Base-by-base conservation (phyloP, 2,888 invertebrate genomes). In the Carabus problematicus region DNA sequence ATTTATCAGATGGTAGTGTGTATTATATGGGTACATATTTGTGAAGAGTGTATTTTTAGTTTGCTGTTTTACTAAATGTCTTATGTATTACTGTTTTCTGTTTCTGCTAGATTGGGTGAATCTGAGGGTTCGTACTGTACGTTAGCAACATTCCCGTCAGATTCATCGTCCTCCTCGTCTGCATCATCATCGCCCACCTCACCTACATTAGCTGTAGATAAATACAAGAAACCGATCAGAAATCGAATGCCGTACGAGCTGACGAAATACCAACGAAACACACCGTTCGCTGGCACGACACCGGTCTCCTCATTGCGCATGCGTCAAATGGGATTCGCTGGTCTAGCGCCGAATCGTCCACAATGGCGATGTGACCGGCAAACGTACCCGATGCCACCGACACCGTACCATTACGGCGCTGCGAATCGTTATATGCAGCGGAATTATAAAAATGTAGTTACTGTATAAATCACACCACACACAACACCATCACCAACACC, bases 91-190 rank as follows among this genome's bases (percentile, higher is more conserved):
- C 2, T 12, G 16, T 52, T 14, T 52, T 19, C 18, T 52, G 4
- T 52, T 6, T 29, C 29, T 29, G 29, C 29, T 29, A 85, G 87
- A 76, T 86, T 87, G 76, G 87, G 87, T 75, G 87, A 87, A 81
- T 85, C 85, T 75, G 85, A 85, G 82, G 87, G 87, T 74, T 87
- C 87, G 75, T 87, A 86, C 77, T 87, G 87, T 79, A 86, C 86
- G 72, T 80, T 87, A 78, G 87, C 87, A 73, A 85, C 85, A 70
- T 86, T 87, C 74, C 83, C 79, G 60, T 76, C 76, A 66, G 76
- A 76, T 29, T 56, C 73, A n/a, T 71, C 71, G 39, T 71, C 71
- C 66, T 74, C 73, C 60, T 74, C 76, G 58, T 75, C 76, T 19
- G 73, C 74, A 64, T 68, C 71, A 41, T 39, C 61, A 40, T 62